Evolutionary conservation across 1,140 invertebrate genomes (phyloP).

Genomic region (Aphelenchoides besseyi): DNA sequence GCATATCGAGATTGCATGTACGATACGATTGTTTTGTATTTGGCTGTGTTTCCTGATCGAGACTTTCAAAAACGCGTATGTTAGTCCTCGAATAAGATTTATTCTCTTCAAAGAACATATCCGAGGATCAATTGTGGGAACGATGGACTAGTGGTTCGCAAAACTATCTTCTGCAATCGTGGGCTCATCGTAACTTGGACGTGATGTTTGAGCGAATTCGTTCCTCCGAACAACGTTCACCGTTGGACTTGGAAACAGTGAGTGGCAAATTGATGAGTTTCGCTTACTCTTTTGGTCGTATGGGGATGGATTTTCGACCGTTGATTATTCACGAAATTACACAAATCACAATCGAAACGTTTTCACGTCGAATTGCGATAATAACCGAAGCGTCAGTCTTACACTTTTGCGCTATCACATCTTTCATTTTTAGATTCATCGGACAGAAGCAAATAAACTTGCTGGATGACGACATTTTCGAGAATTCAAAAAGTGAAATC

Average conservation of each 20-base stretch:
- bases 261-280: slow-evolving; percentile 55
- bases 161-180: slow-evolving; percentile 53
- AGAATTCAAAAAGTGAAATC: slow-evolving; percentile 45
- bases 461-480: slow-evolving; percentile 51
- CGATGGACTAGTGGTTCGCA: slow-evolving; percentile 59
- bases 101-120: slow-evolving; percentile 15
- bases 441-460: slow-evolving; percentile 35
- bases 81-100: slow-evolving; percentile 13
- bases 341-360: slow-evolving; percentile 45
- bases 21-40: slow-evolving; percentile 61
- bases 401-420: slow-evolving; percentile 1
- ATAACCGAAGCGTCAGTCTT: slow-evolving; percentile 37
- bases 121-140: slow-evolving; percentile 58
- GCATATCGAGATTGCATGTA: slow-evolving; percentile 62
- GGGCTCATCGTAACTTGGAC: slow-evolving; percentile 56
- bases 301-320: slow-evolving; percentile 59
- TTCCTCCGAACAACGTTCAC: slow-evolving; percentile 27
- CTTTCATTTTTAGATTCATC: slow-evolving; percentile 37
- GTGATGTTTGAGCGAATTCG: slow-evolving; percentile 37
- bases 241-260: slow-evolving; percentile 45
- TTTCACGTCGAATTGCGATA: slow-evolving; percentile 30
- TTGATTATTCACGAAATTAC: slow-evolving; percentile 48
- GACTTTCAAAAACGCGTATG: slow-evolving; percentile 50
- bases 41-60: slow-evolving; percentile 60
- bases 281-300: slow-evolving; percentile 59